Evolutionary conservation across 2,888 invertebrate genomes (phyloP).

Genomic region (Teinopalpus imperialis): DNA sequence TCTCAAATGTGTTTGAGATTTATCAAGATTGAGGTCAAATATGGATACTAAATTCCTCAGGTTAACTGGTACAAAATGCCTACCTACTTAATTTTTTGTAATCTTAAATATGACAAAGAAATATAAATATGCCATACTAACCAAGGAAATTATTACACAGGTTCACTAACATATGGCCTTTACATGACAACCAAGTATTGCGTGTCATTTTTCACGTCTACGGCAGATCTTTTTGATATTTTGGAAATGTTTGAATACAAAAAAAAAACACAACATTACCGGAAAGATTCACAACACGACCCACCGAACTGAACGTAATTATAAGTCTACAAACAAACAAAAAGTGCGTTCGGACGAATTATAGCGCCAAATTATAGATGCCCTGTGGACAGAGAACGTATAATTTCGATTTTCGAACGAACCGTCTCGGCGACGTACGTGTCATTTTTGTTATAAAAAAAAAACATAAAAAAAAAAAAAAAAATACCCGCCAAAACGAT

Average conservation of each 20-base stretch:
- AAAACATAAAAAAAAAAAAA: conserved; percentile 28
- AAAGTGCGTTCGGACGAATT: conserved; percentile 55
- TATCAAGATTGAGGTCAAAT: too few relatives aligned
- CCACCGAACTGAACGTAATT: conserved; percentile 49
- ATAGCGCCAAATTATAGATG: conserved; percentile 68
- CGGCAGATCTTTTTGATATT: neutral
- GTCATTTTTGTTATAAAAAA: conserved; percentile 49
- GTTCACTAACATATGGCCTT: too few relatives aligned
- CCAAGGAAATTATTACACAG: too few relatives aligned
- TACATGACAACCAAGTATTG: too few relatives aligned
- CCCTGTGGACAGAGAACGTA: conserved; percentile 39
- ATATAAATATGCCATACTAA: too few relatives aligned
- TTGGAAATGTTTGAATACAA: neutral
- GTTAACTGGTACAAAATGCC: too few relatives aligned
- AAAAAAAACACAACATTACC: conserved; percentile 44
- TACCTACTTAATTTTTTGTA: too few relatives aligned
- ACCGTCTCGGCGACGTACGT: conserved; percentile 38
- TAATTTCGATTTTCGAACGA: conserved; percentile 44
- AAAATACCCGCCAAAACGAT: conserved; percentile 33
- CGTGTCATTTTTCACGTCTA: too few relatives aligned
- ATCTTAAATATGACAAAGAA: too few relatives aligned
- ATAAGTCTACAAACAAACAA: conserved; percentile 48
- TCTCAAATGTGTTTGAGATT: too few relatives aligned
- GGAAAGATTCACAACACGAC: conserved; percentile 46
- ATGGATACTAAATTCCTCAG: too few relatives aligned